Conservation (phyloP, 2,888 invertebrate genomes). For the Liopterus haemorrhoidalis region DNA sequence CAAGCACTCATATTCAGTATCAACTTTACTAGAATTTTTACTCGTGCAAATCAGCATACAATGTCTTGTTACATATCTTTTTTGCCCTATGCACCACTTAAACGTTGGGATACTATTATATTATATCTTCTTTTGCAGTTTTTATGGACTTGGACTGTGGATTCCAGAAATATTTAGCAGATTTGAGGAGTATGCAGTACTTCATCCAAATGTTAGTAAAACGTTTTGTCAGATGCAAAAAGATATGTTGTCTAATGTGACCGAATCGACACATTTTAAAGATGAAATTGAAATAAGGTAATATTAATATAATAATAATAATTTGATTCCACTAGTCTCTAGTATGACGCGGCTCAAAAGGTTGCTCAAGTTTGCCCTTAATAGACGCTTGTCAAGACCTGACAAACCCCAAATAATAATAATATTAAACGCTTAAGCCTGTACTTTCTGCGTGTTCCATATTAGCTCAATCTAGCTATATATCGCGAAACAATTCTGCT, state of each 20-base stretch:
- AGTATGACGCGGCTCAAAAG: too few relatives aligned
- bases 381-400: too few relatives aligned
- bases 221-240: constrained; percentile 46
- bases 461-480: too few relatives aligned
- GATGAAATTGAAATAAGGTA: background rate
- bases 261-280: background rate
- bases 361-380: too few relatives aligned
- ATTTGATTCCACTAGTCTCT: background rate
- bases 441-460: too few relatives aligned
- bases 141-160: constrained; percentile 68
- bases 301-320: background rate
- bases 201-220: constrained; percentile 47
- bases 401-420: too few relatives aligned
- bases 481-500: too few relatives aligned
- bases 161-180: constrained; percentile 69
- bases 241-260: constrained; percentile 18
- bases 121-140: constrained; percentile 45
- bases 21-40: too few relatives aligned
- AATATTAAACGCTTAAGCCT: too few relatives aligned
- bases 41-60: too few relatives aligned
- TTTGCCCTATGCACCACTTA: background rate
- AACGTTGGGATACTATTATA: background rate
- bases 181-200: constrained; percentile 44
- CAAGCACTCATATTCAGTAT: too few relatives aligned
- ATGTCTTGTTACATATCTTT: too few relatives aligned